Percentiles rank a stretch among this genome's conserved stretches.
Evolutionary conservation across 2,113 vertebrate genomes (phyloP).

Genomic region (Entelurus aequoreus): DNA sequence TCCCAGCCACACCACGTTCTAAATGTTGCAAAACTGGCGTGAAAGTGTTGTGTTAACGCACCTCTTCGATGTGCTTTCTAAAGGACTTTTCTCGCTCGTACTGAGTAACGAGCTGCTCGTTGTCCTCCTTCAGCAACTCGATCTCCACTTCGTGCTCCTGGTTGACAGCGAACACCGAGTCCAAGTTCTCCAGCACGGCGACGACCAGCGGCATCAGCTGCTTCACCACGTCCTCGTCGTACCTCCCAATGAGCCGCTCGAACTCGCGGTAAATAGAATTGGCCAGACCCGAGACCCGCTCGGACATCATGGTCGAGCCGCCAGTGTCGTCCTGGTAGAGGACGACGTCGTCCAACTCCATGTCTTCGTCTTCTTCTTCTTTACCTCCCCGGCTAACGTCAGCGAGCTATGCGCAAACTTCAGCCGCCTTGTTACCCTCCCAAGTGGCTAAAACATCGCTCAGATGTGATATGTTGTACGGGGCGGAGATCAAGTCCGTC

Average conservation of each 20-base stretch:
- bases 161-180: conserved; percentile 88
- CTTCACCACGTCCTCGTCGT: conserved; percentile 93
- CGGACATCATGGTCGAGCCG: conserved; percentile 86
- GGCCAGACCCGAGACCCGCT: conserved; percentile 90
- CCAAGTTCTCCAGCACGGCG: conserved; percentile 92
- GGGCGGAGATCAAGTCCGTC: neutral
- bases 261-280: conserved; percentile 93
- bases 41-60: conserved; percentile 41
- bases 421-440: conserved; percentile 29
- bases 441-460: conserved; percentile 41
- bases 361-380: conserved; percentile 54
- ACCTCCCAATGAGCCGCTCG: conserved; percentile 85
- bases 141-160: conserved; percentile 94
- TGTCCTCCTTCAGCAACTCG: conserved; percentile 94
- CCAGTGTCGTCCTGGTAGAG: conserved; percentile 93
- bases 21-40: too few relatives aligned
- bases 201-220: conserved; percentile 94
- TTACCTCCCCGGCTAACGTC: conserved; percentile 46
- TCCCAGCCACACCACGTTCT: too few relatives aligned
- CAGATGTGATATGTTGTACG: neutral
- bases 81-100: conserved; percentile 94
- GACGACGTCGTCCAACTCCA: conserved; percentile 91
- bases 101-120: conserved; percentile 96
- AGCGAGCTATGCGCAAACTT: conserved; percentile 52
- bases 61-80: conserved; percentile 91